Base-by-base conservation (phyloP, 2,797 vertebrate species). In the Furcifer pardalis region DNA sequence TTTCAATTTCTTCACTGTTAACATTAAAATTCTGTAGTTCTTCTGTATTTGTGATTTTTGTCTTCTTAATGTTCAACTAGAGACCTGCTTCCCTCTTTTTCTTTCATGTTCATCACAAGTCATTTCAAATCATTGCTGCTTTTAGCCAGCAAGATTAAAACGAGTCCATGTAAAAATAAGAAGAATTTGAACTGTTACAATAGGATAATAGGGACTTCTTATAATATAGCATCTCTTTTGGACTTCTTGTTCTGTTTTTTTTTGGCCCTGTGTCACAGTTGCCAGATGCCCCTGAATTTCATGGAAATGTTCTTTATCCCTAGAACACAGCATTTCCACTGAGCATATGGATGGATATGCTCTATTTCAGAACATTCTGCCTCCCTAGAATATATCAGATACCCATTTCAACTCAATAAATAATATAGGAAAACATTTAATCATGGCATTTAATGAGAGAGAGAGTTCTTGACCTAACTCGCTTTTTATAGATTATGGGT, bases 351-450 rank as follows among this genome's bases (percentile, higher is more conserved):
- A 77, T 71, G n/a, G 49, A 77, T 71, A 40, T 77, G 66, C 13
- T 81, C 81, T 69, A 71, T 81, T 86, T 77, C 56, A 77, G 84
- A 86, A 77, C 73, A 81, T 77, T 37, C 56, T 71, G 52, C 40
- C 73, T 86, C 63, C 21, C 65, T 60, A 81, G 56, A 71, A 13
- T 71, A 46, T 17, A 81, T 17, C 40, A 81, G 42, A 71, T 37
- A 69, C 27, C 40, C 19, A 1, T 32, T 30, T 30, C 21, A 40
- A 42, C 49, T n/a, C 46, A 35, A 62, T 49, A 44, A 62, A 71
- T 81, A 72, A 7, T 37, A 81, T 65, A 60, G 21, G 19, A 69
- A 62, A 71, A 37, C 42, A 73, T 42, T 79, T 66, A 74, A 66
- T 42, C 35, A 32, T 25, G 37, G 17, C 69, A 66, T 56, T 56